Base-by-base conservation (phyloP, 1,140 invertebrate species). In the Caenorhabditis briggsae region DNA sequence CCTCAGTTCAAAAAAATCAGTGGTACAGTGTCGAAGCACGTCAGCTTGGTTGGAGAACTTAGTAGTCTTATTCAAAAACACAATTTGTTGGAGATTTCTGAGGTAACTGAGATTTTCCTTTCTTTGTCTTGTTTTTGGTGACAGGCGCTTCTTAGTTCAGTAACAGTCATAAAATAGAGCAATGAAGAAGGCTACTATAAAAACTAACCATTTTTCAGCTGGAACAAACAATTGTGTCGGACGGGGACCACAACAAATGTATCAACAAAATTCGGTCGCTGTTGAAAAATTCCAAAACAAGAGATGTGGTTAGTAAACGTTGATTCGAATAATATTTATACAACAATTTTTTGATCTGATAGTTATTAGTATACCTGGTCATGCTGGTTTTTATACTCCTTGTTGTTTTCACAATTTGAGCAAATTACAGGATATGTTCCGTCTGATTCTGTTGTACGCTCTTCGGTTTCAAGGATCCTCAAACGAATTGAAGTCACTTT, bases 1-100 rank as follows among this genome's bases (percentile, higher is more conserved):
- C 98, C 98, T 0, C 95, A 98, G 89, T 99, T 99, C 92, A 98
- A 98, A 94, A 99, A 99, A 95, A 97, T 99, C 95, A 98, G 96
- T 0, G 91, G 91, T 18, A 98, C 97, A 5, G 97, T 99, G 14
- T 95, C 96, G 2, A 99, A 98, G 93, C 98, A 99, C 93, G 96
- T 99, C 33, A 97, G 96, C 11, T 95, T 99, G 74, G 96, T 99
- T 64, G 96, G 97, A 18, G 97, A 99, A 93, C 93, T 99, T 64
- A 98, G 97, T 6, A 94, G 95, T 16, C 93, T 96, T 59, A 96
- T 98, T 59, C 95, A 94, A 16, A 94, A 94, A 25, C 94, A 96
- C 89, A 95, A 95, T 92, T 94, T 99, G 50, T 94, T 99, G 82
- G 95, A 97, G 93, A 95, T 99, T 20, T 98, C 97, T 2, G 98